Base-by-base conservation (phyloP, 2,888 invertebrate species). In the Amphiduros pacificus region DNA sequence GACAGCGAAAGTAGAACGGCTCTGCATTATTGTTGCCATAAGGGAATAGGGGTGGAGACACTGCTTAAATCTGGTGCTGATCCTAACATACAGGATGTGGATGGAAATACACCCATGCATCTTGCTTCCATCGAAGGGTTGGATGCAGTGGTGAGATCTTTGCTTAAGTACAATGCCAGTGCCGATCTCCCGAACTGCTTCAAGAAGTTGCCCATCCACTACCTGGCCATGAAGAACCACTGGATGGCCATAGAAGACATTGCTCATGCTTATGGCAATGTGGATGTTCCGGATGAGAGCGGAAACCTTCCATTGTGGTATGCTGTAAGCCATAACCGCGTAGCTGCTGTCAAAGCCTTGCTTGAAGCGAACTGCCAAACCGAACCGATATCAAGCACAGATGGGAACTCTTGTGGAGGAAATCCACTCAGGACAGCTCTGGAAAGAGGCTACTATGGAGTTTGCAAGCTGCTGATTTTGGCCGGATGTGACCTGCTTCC, bases 1-100 rank as follows among this genome's bases (percentile, higher is more conserved):
- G 73, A 79, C 57, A 62, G 74, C 55, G 71, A 84, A 67, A 86
- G 77, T 58, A 84, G 84, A 75, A 84, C 84, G 50, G 85, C 86
- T 5, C 78, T 87, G 41, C 85, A 86, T 68, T 77, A 76, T 55
- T 73, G 75, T 22, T 68, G 76, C 50, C 73, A 75, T 40, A 74
- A 71, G 48, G 79, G 77, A 0, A 66, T 71, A 6, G 77, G 75
- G 0, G 71, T 71, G 4, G 71, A 76, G n/a, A 55, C 71, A 6
- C 66, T 79, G 22, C 64, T 79, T 14, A 62, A 64, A 6, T 72
- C 76, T 1, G 79, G 78, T 6, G 78, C 78, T 0, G 64, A 76
- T 51, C 74, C 77, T 0, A 70, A 79, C 59, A 56, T 76, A 1
- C 65, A 57, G 24, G 79, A 80, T 61, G 61, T 64, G 4, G 73